phyloP scores from a whole-genome alignment of 2,888 invertebrate species.

The Thymelicus sylvestris region DNA sequence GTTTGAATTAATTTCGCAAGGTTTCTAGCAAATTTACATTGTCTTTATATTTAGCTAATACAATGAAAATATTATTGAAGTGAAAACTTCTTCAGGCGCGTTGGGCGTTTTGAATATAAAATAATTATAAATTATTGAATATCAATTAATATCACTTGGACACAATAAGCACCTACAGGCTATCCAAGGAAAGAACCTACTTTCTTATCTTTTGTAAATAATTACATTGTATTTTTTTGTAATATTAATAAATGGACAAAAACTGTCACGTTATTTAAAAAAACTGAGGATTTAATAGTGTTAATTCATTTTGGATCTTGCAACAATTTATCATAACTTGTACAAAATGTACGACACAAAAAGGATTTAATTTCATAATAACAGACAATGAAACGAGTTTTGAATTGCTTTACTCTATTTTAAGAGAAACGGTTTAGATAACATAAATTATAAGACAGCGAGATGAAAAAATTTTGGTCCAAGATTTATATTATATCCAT shows the following conservation, averaged over 20 bases:
- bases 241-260: too few species aligned
- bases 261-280: too few species aligned
- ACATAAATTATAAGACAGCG: background rate
- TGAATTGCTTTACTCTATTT: background rate
- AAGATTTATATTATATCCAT: constrained; percentile 30
- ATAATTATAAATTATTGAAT: too few species aligned
- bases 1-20: constrained; percentile 19
- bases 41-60: background rate
- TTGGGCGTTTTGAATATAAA: too few species aligned
- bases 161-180: too few species aligned
- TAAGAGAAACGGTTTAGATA: constrained; percentile 11
- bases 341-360: background rate
- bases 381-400: background rate
- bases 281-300: background rate
- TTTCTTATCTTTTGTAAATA: too few species aligned
- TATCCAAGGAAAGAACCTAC: too few species aligned
- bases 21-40: background rate
- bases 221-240: too few species aligned
- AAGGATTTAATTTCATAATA: background rate
- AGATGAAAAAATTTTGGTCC: constrained; percentile 4
- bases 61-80: too few species aligned
- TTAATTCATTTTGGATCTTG: background rate
- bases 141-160: too few species aligned
- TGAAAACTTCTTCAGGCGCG: too few species aligned
- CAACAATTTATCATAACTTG: background rate